These are phyloP conservation scores for Pelecanoides urinatrix DNA, from an alignment of 2,113 vertebrate genomes.

Conservation along the genomic window DNA sequence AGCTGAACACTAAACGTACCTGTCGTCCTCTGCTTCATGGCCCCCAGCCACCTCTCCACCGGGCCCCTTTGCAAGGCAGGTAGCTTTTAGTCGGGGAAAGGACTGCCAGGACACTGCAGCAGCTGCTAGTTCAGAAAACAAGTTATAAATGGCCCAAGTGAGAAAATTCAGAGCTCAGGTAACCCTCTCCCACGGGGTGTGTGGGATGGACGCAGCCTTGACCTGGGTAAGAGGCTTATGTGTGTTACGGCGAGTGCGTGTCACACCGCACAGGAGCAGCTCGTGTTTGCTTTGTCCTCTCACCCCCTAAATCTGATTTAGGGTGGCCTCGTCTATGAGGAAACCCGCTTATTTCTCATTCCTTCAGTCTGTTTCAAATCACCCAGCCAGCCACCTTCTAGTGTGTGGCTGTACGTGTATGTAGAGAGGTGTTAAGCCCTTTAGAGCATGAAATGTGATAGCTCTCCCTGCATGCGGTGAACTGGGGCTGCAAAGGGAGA, in stretches of 20 bases:
- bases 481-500: neutral
- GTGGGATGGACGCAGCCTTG: neutral
- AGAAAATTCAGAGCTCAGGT: neutral
- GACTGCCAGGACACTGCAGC: neutral
- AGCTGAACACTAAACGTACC: neutral
- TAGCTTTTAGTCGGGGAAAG: neutral
- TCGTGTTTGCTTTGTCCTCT: neutral
- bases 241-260: fast-evolving
- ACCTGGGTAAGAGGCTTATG: neutral
- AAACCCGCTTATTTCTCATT: neutral
- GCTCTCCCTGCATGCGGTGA: neutral
- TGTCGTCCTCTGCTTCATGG: neutral
- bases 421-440: neutral
- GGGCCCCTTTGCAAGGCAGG: neutral
- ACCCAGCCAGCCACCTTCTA: neutral
- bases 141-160: neutral
- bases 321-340: neutral
- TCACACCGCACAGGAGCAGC: neutral
- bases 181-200: neutral
- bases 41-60: neutral
- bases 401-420: neutral
- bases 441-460: constrained; percentile 42
- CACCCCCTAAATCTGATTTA: neutral
- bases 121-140: neutral
- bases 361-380: neutral